phyloP scores from a whole-genome alignment of 2,113 vertebrate species.

The Grammomys dolichurus region DNA sequence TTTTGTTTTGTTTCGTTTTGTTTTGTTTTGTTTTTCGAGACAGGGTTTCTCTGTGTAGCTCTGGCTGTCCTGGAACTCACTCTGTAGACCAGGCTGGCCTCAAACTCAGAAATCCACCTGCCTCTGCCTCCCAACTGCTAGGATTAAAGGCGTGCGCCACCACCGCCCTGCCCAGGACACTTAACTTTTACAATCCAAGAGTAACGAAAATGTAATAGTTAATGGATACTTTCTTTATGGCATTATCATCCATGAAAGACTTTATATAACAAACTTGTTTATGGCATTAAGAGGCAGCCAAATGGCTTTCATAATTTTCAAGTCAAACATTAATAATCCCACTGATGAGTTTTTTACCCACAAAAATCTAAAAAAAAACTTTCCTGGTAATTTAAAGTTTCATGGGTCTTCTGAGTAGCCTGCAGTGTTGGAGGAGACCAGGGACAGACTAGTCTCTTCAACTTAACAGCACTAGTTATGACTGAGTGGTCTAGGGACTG shows the following conservation, averaged over 20 bases:
- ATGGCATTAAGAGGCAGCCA: not conserved
- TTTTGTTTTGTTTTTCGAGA: no score
- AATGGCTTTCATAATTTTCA: constrained; percentile 28
- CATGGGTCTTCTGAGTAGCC: not conserved
- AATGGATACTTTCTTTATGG: constrained; percentile 14
- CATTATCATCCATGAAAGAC: not conserved
- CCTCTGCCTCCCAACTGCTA: no score
- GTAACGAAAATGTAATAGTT: not conserved
- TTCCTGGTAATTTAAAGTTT: constrained; percentile 28
- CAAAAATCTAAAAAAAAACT: constrained; percentile 29
- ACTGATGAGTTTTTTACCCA: constrained; percentile 15
- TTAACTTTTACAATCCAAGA: constrained; percentile 53
- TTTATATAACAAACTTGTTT: not conserved
- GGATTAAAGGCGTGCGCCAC: no score
- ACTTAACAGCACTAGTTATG: not conserved
- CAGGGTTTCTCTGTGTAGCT: no score
- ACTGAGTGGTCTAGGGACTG: not conserved
- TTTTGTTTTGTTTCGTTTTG: no score
- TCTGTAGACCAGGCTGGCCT: no score
- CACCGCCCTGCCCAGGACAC: not conserved
- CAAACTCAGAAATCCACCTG: no score
- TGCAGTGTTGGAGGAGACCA: not conserved
- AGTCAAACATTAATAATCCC: constrained; percentile 46
- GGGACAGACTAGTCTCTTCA: not conserved
- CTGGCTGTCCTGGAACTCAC: no score